Evolutionary conservation across 2,888 invertebrate genomes (phyloP).

Genomic region (Andrena chrysosceles): DNA sequence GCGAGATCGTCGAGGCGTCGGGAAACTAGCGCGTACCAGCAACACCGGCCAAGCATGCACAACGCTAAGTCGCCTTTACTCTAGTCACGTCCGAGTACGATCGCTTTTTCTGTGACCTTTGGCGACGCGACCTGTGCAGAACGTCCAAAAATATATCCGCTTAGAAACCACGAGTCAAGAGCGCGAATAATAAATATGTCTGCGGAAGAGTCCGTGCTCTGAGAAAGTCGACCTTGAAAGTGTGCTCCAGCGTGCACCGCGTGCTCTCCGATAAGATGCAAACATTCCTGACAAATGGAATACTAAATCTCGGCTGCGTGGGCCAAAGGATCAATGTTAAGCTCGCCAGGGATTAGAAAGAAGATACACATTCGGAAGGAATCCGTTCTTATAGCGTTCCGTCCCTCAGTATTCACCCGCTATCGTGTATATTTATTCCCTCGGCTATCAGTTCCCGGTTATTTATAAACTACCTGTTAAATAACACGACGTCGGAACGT

Average conservation of each 20-base stretch:
- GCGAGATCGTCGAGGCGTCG: slow-evolving; percentile 9
- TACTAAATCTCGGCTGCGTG: no score
- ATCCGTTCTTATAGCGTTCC: not conserved
- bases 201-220: no score
- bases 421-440: slow-evolving; percentile 48
- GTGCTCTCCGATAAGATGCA: no score
- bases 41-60: no score
- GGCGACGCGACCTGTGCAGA: not conserved
- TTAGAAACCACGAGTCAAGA: no score
- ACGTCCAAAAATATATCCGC: not conserved
- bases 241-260: no score
- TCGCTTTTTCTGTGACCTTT: not conserved
- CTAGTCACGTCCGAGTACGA: no score
- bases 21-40: not conserved
- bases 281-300: no score
- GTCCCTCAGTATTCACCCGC: slow-evolving; percentile 26
- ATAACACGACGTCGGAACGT: slow-evolving; percentile 34
- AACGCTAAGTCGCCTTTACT: no score
- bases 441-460: slow-evolving; percentile 51
- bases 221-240: no score
- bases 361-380: slow-evolving; percentile 32
- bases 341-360: slow-evolving; percentile 21
- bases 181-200: no score
- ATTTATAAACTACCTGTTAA: slow-evolving; percentile 60
- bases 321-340: no score